Percentiles rank a stretch among this genome's conserved stretches.
Evolutionary conservation across 2,888 invertebrate genomes (phyloP).

Genomic region (Athalia rosae): DNA sequence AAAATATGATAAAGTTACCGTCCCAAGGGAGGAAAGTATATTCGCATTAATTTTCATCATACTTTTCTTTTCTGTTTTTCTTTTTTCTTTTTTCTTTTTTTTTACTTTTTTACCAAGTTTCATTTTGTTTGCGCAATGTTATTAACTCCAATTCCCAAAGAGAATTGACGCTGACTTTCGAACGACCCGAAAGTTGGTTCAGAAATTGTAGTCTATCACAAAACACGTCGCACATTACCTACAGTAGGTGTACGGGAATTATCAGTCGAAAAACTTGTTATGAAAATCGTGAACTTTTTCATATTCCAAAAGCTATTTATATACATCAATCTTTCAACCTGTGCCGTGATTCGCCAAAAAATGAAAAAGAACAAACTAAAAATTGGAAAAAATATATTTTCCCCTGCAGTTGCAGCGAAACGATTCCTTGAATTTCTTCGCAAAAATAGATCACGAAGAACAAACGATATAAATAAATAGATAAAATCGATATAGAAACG

Average conservation of each 20-base stretch:
- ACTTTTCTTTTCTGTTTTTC: neutral
- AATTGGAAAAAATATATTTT: neutral
- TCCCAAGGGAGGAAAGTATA: slow-evolving; percentile 19
- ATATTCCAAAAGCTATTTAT: neutral
- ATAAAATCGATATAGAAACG: too few species aligned
- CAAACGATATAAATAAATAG: too few species aligned
- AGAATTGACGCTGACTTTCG: slow-evolving; percentile 27
- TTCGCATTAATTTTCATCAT: slow-evolving; percentile 39
- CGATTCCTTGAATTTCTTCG: too few species aligned
- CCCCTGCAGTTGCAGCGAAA: too few species aligned
- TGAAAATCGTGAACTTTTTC: slow-evolving; percentile 11
- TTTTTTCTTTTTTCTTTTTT: neutral
- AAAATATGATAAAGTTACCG: neutral
- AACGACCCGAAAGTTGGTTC: slow-evolving; percentile 17
- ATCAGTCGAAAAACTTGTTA: neutral
- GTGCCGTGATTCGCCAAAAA: slow-evolving; percentile 10
- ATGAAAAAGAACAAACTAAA: neutral
- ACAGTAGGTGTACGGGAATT: too few species aligned
- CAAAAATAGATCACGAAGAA: too few species aligned
- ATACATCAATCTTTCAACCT: neutral
- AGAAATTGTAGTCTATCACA: neutral
- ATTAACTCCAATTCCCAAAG: slow-evolving; percentile 35
- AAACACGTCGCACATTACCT: too few species aligned
- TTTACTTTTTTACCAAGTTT: neutral
- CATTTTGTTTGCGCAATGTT: neutral